Conservation (phyloP, 2,113 vertebrate species). For the Lates calcarifer region DNA sequence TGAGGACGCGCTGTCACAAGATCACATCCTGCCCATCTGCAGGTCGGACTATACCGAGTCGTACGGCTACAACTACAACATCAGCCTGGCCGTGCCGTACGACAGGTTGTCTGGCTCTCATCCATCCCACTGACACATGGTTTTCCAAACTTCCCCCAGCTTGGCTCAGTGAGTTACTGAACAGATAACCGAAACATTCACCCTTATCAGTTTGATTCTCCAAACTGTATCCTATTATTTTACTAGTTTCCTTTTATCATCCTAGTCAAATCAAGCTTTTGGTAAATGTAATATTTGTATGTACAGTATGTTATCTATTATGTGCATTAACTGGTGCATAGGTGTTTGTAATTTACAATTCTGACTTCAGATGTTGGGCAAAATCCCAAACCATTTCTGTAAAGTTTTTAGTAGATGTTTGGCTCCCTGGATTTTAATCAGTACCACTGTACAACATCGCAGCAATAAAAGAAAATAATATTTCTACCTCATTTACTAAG, state of each 20-base stretch:
- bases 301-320: neutral
- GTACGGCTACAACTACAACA: constrained; percentile 91
- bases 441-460: neutral
- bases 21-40: constrained; percentile 92
- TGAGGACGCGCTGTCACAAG: constrained; percentile 82
- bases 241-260: neutral
- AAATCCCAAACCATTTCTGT: neutral
- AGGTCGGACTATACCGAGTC: constrained; percentile 85
- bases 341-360: neutral
- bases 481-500: constrained; percentile 27
- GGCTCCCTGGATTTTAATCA: neutral
- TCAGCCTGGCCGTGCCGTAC: constrained; percentile 89
- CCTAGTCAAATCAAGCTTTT: neutral
- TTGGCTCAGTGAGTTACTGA: neutral
- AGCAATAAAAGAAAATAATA: constrained; percentile 26
- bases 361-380: neutral
- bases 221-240: constrained; percentile 20
- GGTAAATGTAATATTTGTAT: neutral
- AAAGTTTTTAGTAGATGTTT: constrained; percentile 9
- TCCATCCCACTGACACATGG: constrained; percentile 46
- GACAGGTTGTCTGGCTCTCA: constrained; percentile 79
- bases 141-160: neutral
- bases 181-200: neutral
- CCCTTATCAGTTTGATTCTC: constrained; percentile 10
- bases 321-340: neutral